Base-by-base conservation (phyloP, 2,113 vertebrate genomes). In the Anhinga anhinga region DNA sequence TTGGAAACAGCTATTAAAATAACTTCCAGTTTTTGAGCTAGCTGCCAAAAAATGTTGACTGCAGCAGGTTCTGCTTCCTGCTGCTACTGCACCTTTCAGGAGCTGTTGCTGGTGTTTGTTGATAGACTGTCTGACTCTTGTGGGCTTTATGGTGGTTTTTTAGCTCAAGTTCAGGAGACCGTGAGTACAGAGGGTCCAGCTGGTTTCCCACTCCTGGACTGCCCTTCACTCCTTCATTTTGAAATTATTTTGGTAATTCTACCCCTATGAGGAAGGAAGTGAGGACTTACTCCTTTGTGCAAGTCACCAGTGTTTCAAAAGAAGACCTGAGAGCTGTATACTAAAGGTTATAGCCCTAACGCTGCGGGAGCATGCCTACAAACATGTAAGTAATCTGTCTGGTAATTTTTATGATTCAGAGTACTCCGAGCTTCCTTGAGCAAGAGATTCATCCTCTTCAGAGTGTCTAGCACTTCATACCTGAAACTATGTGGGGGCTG, bases 401-500 rank as follows among this genome's bases (percentile, higher is more conserved):
- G 47, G 26, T 15, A 74, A 26, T n/a, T 63, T 76, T 30, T 63
- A 49, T 53, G 72, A 73, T 63, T 49, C 63, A 40, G 32, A 72
- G 26, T 23, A 53, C 5, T 69, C 25, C 13, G 15, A 8, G 15
- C 38, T 93, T 61, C 29, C 38, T 36, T 55, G 49, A 61, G 74
- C 45, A 62, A 47, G 70, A 30, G 22, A 34, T 76, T 71, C 34
- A 25, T 82, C 63, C 19, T 74, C 25, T 50, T 42, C 29, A 45
- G 32, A 50, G 11, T 13, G 25, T 42, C 26, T 61, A 20, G 16
- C 13, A 4, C 38, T 66, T 69, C 22, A 23, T 62, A 62, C 12
- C 12, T 1, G 1, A 65, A 34, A 25, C 25, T 78, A 4, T 0
- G 3, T 30, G 32, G 49, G 18, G 25, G 10, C 65, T 44, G 32